Conservation (phyloP, 1,140 invertebrate genomes). For the Calliopsis andreniformis region DNA sequence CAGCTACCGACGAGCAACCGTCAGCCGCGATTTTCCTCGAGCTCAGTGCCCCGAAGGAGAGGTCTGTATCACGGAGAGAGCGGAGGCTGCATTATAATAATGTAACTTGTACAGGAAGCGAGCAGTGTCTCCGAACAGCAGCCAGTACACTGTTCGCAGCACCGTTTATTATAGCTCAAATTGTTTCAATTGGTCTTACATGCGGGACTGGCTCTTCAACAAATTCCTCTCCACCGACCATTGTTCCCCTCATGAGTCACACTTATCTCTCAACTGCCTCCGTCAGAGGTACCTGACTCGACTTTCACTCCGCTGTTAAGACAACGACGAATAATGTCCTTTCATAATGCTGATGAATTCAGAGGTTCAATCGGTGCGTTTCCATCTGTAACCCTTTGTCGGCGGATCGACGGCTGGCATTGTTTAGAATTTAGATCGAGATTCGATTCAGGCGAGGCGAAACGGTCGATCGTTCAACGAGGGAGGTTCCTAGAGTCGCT, state of each 20-base stretch:
- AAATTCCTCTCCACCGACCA: conserved; percentile 43
- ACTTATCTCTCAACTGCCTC: conserved; percentile 40
- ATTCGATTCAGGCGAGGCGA: neutral
- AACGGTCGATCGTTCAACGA: neutral
- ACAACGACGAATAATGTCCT: conserved; percentile 20
- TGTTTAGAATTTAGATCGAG: conserved; percentile 8
- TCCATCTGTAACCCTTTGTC: neutral
- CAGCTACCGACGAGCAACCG: no score
- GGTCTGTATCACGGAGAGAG: neutral
- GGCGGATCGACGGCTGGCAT: neutral
- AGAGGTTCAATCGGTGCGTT: neutral
- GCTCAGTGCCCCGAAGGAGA: neutral
- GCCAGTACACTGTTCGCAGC: conserved; percentile 19
- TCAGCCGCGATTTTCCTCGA: neutral
- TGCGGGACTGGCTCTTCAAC: conserved; percentile 52
- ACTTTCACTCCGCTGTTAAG: conserved; percentile 48
- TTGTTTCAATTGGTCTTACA: conserved; percentile 60
- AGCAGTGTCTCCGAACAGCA: conserved; percentile 26
- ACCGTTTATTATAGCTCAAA: conserved; percentile 51
- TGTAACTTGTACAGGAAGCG: conserved; percentile 31
- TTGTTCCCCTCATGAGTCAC: conserved; percentile 50
- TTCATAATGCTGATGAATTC: conserved; percentile 32
- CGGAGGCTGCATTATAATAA: conserved; percentile 42
- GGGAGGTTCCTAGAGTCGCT: conserved; percentile 3
- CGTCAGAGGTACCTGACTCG: conserved; percentile 32